Base-by-base conservation (phyloP, 2,113 vertebrate genomes). In the Oenanthe melanoleuca region DNA sequence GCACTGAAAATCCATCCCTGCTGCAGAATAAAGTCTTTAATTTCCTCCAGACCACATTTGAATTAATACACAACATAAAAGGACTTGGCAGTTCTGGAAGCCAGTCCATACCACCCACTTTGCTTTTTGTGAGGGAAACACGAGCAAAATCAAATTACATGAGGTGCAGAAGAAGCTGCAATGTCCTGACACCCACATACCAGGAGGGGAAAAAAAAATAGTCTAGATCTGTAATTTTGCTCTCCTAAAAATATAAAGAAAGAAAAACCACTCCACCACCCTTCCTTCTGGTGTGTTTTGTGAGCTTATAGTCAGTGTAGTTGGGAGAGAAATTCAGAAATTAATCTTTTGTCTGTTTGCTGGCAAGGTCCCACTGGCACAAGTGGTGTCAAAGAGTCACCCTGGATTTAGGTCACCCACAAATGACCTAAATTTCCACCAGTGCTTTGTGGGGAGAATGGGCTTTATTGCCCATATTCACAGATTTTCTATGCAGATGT, bases 101-200 rank as follows among this genome's bases (percentile, higher is more conserved):
- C 56, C 69, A 60, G 72, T 40, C 85, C 77, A 38, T 52, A 50
- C 91, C 86, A 20, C 83, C 94, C 89, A 84, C 86, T 60, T 84
- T 50, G 49, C 42, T 92, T 75, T 80, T 83, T 92, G 65, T 91
- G 69, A 93, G 40, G 72, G 72, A 89, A 91, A 52, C 65, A 80
- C 1, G 11, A 89, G 88, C 49, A 89, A 91, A 93, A 72, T 82
- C 25, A 3, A 25, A 55, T 89, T 92, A 72, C 40, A 17, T 23
- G 61, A 91, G 77, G 70, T 89, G 80, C 75, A 61, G 57, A 69
- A 78, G 65, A 88, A 88, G 40, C 61, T 93, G 91, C 83, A 82
- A 89, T 77, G 77, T 81, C 92, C 86, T 79, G 86, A 91, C 83
- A 85, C 83, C 86, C 89, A 91, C 83, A 5, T 56, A 71, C 25